Percentiles rank a stretch among this genome's conserved stretches.
Evolutionary conservation across 1,140 invertebrate genomes (phyloP).

Genomic region (Lerema accius): DNA sequence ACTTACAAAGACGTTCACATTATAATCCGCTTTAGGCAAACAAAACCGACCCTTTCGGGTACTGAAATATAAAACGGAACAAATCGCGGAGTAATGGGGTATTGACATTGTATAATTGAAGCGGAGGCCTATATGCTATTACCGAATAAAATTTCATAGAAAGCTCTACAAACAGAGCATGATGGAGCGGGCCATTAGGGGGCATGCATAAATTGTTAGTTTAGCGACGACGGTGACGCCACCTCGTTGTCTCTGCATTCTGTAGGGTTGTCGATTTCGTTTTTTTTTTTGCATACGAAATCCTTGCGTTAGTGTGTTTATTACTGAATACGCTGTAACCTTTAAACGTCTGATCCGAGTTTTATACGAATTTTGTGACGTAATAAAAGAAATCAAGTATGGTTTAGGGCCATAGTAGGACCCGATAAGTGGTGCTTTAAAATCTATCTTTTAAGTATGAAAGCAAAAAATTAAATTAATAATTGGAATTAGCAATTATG

Average conservation of each 20-base stretch:
- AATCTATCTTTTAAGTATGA: too few species aligned
- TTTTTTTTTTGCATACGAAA: too few species aligned
- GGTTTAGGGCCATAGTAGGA: too few species aligned
- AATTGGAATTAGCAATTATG: too few species aligned
- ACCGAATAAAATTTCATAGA: constrained; percentile 81
- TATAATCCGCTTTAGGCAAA: not conserved
- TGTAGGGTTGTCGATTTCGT: constrained; percentile 1
- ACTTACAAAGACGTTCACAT: too few species aligned
- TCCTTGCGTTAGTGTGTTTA: too few species aligned
- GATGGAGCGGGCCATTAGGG: constrained; percentile 72
- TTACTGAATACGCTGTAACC: too few species aligned
- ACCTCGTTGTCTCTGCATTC: constrained; percentile 33
- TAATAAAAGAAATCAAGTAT: too few species aligned
- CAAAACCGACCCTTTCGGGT: not conserved
- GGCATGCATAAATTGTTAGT: constrained; percentile 80
- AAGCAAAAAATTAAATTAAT: too few species aligned
- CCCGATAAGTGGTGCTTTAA: too few species aligned
- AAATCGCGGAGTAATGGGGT: constrained; percentile 49
- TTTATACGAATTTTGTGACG: too few species aligned
- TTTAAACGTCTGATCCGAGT: too few species aligned
- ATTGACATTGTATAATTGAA: constrained; percentile 56
- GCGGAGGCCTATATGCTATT: constrained; percentile 53
- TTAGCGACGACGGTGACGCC: constrained; percentile 57
- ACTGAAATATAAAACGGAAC: constrained; percentile 36
- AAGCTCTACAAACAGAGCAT: constrained; percentile 75